Percentiles rank a stretch among this genome's conserved stretches.
These are phyloP conservation scores for Drosophila nigromelanica DNA, from an alignment of 1,140 invertebrate genomes.

Conservation along the genomic window DNA sequence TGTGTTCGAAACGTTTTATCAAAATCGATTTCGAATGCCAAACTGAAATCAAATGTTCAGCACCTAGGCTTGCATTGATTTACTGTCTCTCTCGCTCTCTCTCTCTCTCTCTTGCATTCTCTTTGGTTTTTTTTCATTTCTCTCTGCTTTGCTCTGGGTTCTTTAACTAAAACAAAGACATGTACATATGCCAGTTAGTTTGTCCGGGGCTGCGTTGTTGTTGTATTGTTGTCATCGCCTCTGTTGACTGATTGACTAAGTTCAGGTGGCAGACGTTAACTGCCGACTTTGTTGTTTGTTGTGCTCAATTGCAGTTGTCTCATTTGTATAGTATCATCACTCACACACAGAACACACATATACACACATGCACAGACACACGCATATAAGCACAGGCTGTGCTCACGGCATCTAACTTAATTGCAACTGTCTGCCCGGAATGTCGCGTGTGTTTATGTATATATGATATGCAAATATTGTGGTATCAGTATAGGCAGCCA, in stretches of 20 bases:
- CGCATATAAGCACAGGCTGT: not conserved
- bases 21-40: constrained; percentile 17
- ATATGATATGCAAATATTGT: constrained; percentile 83
- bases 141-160: not conserved
- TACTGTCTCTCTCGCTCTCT: not conserved
- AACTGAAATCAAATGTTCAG: constrained; percentile 33
- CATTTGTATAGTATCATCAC: constrained; percentile 55
- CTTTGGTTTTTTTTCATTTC: not conserved
- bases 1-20: constrained; percentile 15
- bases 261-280: constrained; percentile 60
- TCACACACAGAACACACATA: constrained; percentile 22
- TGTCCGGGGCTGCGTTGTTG: constrained; percentile 8
- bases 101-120: constrained; percentile 2
- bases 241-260: constrained; percentile 67
- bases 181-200: constrained; percentile 38
- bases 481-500: constrained; percentile 62
- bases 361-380: constrained; percentile 23
- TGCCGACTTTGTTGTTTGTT: constrained; percentile 44
- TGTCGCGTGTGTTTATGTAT: constrained; percentile 78
- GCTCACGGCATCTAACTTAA: constrained; percentile 59
- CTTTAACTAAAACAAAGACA: constrained; percentile 45
- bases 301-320: constrained; percentile 38
- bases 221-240: constrained; percentile 34
- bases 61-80: not conserved
- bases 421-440: constrained; percentile 66